Evolutionary conservation across 1,140 invertebrate species (phyloP).

Genomic region (Oryctes rhinoceros): DNA sequence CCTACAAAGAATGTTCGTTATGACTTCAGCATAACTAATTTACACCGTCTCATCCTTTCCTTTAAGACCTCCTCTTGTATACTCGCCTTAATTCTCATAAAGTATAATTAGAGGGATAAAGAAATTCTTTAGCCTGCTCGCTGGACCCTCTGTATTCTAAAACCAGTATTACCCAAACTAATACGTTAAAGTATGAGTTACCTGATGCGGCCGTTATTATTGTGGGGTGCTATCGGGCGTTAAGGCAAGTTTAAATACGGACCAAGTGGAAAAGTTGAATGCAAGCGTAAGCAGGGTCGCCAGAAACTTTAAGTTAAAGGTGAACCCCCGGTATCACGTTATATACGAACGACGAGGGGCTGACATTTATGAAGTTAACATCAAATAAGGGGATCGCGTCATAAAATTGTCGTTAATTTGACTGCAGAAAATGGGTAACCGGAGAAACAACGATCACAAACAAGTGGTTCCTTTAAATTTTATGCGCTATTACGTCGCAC

Average conservation of each 20-base stretch:
- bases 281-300: not conserved
- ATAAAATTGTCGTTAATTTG: constrained; percentile 22
- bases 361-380: constrained; percentile 34
- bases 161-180: not conserved
- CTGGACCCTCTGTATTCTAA: not conserved
- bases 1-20: not conserved
- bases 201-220: not conserved
- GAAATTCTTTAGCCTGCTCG: constrained; percentile 11
- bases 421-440: constrained; percentile 17
- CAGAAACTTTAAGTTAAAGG: not conserved
- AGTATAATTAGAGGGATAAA: constrained; percentile 16
- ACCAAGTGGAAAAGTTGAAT: not conserved
- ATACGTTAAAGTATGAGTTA: not conserved
- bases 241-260: not conserved
- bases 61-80: not conserved
- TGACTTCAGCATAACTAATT: not conserved
- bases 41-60: not conserved
- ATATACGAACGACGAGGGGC: not conserved
- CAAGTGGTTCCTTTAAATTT: constrained; percentile 15
- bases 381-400: constrained; percentile 13
- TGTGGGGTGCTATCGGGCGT: not conserved
- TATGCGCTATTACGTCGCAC: not conserved
- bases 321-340: not conserved
- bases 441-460: constrained; percentile 21
- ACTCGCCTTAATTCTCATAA: constrained; percentile 5